These are phyloP conservation scores for Hymenochirus boettgeri DNA, from an alignment of 2,113 vertebrate species.

Conservation along the genomic window DNA sequence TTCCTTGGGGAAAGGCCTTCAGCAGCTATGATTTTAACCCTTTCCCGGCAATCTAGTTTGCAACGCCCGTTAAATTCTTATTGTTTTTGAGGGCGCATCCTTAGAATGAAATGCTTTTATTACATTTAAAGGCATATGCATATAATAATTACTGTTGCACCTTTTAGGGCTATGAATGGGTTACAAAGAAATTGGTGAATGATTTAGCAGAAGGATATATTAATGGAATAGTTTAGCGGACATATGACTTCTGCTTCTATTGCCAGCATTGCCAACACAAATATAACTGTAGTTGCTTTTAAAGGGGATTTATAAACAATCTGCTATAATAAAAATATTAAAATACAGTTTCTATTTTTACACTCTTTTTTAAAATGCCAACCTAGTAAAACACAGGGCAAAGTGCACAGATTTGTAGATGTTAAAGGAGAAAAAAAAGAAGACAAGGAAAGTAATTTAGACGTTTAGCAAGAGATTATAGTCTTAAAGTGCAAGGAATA, in stretches of 20 bases:
- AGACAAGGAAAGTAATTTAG: too few species aligned
- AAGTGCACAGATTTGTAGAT: too few species aligned
- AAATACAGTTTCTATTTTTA: background rate
- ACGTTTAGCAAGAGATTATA: too few species aligned
- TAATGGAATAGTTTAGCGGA: background rate
- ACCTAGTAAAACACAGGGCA: too few species aligned
- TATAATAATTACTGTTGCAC: too few species aligned
- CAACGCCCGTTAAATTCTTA: background rate
- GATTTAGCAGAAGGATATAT: background rate
- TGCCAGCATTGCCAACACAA: background rate
- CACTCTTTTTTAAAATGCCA: too few species aligned
- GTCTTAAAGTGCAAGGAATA: too few species aligned
- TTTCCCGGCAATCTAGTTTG: conserved; percentile 63
- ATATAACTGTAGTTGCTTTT: background rate
- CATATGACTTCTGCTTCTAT: background rate
- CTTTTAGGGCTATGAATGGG: background rate
- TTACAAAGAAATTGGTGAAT: background rate
- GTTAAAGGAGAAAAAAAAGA: too few species aligned
- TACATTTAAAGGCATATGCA: too few species aligned
- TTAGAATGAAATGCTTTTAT: background rate
- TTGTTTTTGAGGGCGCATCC: background rate
- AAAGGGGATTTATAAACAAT: background rate
- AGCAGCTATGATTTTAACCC: conserved; percentile 67
- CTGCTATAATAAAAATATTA: background rate
- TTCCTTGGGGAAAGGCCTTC: conserved; percentile 60